phyloP scores from a whole-genome alignment of 2,113 vertebrate species.

The Sprattus sprattus region DNA sequence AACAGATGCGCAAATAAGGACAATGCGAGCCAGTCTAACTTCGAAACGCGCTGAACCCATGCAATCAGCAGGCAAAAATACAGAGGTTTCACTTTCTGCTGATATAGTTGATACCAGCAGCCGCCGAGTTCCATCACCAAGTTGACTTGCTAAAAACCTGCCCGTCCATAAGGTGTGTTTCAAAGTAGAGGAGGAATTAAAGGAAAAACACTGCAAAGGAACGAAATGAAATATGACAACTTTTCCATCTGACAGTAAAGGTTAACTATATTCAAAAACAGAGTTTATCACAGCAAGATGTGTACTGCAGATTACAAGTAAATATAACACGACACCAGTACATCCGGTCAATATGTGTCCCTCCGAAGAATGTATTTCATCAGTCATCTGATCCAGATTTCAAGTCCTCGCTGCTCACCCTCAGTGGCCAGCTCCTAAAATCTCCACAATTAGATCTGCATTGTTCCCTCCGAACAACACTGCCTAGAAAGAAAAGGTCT shows the following conservation, averaged over 20 bases:
- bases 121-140: background rate
- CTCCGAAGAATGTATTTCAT: background rate
- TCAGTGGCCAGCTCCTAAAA: conserved; percentile 82
- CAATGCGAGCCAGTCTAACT: conserved; percentile 51
- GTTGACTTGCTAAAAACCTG: background rate
- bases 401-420: conserved; percentile 80
- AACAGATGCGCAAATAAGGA: conserved; percentile 58
- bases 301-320: background rate
- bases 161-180: background rate
- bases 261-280: background rate
- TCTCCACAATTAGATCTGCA: conserved; percentile 81
- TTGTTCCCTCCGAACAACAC: conserved; percentile 81
- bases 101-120: background rate
- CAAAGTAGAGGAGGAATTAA: background rate
- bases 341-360: background rate
- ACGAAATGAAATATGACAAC: background rate
- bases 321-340: background rate
- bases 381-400: conserved; percentile 72
- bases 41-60: background rate
- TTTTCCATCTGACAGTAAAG: background rate
- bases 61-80: background rate
- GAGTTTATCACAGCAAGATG: background rate
- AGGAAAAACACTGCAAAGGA: background rate
- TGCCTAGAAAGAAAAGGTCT: conserved; percentile 78
- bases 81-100: background rate